A percentile compares a stretch with the other conserved stretches of the same genome.
Evolutionary conservation across 1,140 invertebrate genomes (phyloP).

Genomic region (Drosophila insularis): DNA sequence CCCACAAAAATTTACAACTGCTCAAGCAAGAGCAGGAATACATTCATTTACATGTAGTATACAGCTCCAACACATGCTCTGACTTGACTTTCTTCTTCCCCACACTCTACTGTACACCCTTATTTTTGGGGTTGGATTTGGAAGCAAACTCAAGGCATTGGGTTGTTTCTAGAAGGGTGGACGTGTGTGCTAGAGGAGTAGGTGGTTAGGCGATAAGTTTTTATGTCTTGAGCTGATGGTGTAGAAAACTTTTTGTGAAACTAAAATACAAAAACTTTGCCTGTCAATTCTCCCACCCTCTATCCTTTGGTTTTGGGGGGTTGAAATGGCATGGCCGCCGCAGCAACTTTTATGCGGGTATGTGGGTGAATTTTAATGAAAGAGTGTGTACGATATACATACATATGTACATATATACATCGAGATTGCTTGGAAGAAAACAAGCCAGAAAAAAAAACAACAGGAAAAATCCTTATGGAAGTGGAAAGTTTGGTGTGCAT

Average conservation of each 20-base stretch:
- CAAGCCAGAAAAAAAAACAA: constrained; percentile 10
- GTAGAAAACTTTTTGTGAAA: constrained; percentile 75
- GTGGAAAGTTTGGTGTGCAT: constrained; percentile 55
- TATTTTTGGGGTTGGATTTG: constrained; percentile 59
- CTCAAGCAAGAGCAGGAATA: constrained; percentile 31
- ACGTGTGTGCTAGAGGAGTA: constrained; percentile 14
- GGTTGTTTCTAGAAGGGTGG: neutral
- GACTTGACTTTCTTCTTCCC: neutral
- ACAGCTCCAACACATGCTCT: neutral
- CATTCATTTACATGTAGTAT: neutral
- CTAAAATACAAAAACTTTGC: constrained; percentile 36
- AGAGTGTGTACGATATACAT: constrained; percentile 34
- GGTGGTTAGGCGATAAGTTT: constrained; percentile 71
- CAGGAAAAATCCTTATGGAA: constrained; percentile 26
- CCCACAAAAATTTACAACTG: constrained; percentile 26
- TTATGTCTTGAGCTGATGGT: constrained; percentile 80
- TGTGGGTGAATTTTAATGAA: constrained; percentile 57
- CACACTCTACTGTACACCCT: constrained; percentile 17
- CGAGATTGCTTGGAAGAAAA: constrained; percentile 54
- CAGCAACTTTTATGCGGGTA: constrained; percentile 68
- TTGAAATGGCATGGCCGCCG: constrained; percentile 67
- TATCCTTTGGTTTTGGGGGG: constrained; percentile 17
- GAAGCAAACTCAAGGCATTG: constrained; percentile 46
- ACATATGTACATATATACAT: constrained; percentile 7
- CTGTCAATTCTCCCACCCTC: constrained; percentile 7